phyloP scores from a whole-genome alignment of 2,797 vertebrate species.

The Syncerus caffer region DNA sequence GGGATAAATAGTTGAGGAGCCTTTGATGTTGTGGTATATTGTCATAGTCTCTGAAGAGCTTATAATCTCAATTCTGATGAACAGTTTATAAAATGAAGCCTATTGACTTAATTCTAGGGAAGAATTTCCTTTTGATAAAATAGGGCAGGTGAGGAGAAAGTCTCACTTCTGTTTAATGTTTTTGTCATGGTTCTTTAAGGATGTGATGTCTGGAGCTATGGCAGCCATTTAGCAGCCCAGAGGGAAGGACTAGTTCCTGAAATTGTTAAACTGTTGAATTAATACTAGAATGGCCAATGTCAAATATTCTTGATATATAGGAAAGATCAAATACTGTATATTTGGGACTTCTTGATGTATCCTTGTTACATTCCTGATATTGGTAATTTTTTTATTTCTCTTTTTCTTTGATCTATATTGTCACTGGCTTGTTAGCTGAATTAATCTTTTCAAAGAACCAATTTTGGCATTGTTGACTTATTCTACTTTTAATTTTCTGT shows the following conservation, averaged over 20 bases:
- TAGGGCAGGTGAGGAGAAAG: background rate
- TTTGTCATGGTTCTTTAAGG: background rate
- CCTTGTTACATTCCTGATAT: background rate
- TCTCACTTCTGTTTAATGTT: too few relatives aligned
- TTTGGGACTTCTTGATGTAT: background rate
- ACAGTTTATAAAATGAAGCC: background rate
- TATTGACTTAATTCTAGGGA: background rate
- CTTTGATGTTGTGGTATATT: fast-evolving
- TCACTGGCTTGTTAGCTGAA: background rate
- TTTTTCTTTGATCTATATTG: background rate
- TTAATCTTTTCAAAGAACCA: background rate
- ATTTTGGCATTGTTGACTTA: background rate
- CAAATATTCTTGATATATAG: background rate
- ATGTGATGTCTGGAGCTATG: background rate
- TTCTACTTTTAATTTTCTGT: background rate
- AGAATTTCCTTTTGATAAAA: background rate
- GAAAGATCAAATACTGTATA: background rate
- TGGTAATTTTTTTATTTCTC: background rate
- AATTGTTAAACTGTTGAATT: background rate
- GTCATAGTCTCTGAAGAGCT: background rate
- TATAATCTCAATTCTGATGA: background rate
- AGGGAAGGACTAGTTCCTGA: background rate
- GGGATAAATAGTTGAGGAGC: background rate
- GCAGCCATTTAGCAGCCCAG: background rate
- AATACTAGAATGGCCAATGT: background rate